Conservation (phyloP, 2,888 invertebrate species). For the Nomada ferruginata region DNA sequence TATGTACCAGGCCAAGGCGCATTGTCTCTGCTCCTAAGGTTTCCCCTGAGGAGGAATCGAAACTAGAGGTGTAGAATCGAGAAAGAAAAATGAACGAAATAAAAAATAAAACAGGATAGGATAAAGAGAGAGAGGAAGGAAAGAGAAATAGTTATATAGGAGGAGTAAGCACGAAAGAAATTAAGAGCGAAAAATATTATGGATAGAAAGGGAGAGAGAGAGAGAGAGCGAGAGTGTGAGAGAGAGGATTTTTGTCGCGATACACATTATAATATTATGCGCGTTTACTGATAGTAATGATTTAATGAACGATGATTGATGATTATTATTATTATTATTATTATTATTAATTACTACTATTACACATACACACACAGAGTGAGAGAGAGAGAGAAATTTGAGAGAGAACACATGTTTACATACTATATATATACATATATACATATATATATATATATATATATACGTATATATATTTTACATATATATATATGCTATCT, state of each 20-base stretch:
- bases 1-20: conserved; percentile 79
- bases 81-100: conserved; percentile 16
- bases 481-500: conserved; percentile 52
- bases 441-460: conserved; percentile 1
- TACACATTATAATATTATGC: conserved; percentile 66
- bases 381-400: conserved; percentile 52
- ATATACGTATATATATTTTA: conserved; percentile 22
- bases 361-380: conserved; percentile 39
- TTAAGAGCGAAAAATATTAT: conserved; percentile 53
- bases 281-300: conserved; percentile 68
- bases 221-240: conserved; percentile 36
- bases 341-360: conserved; percentile 62
- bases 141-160: conserved; percentile 28
- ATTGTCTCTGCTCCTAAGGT: conserved; percentile 75
- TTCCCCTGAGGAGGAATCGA: conserved; percentile 39
- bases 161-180: conserved; percentile 43
- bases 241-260: conserved; percentile 66
- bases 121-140: conserved; percentile 61
- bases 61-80: conserved; percentile 36
- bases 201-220: conserved; percentile 57
- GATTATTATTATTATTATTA: conserved; percentile 62
- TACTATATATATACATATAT: conserved; percentile 46
- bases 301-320: conserved; percentile 62
- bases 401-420: conserved; percentile 67
- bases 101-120: conserved; percentile 31